Evolutionary conservation across 2,113 vertebrate species (phyloP).

Genomic region (Alectura lathami): DNA sequence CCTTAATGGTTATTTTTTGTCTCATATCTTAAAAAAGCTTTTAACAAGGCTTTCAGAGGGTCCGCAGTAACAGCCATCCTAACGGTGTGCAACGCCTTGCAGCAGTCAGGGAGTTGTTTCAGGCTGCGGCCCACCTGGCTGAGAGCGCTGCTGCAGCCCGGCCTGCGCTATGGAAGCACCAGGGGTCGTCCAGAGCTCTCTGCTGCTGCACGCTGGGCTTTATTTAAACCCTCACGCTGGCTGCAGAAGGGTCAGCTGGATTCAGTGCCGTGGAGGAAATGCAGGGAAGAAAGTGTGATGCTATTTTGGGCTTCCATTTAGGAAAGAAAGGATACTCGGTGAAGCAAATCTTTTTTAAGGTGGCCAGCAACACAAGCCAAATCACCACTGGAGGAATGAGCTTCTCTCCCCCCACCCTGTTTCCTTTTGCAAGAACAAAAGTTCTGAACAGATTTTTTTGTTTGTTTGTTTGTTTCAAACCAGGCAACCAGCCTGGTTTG

Average conservation of each 20-base stretch:
- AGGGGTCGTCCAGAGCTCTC: neutral
- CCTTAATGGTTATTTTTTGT: neutral
- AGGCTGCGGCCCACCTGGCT: neutral
- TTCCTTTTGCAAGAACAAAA: neutral
- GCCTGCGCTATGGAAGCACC: neutral
- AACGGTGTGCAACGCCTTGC: neutral
- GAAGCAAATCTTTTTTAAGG: constrained; percentile 10
- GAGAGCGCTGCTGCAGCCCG: neutral
- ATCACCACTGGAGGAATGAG: neutral
- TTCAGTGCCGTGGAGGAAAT: neutral
- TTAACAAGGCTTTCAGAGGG: neutral
- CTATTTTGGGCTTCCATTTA: neutral
- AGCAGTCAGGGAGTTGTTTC: neutral
- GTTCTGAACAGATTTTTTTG: neutral
- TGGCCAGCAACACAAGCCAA: constrained; percentile 29
- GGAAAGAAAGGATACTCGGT: neutral
- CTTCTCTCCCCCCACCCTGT: accelerated
- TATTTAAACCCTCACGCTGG: neutral
- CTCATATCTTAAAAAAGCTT: neutral
- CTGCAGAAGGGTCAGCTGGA: neutral
- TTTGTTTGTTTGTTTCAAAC: neutral
- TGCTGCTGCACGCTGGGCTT: neutral
- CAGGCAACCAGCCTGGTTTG: neutral
- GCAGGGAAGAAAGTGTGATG: neutral
- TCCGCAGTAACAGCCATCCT: neutral